These are phyloP conservation scores for Sisyra nigra DNA, from an alignment of 2,888 invertebrate species.

Conservation along the genomic window DNA sequence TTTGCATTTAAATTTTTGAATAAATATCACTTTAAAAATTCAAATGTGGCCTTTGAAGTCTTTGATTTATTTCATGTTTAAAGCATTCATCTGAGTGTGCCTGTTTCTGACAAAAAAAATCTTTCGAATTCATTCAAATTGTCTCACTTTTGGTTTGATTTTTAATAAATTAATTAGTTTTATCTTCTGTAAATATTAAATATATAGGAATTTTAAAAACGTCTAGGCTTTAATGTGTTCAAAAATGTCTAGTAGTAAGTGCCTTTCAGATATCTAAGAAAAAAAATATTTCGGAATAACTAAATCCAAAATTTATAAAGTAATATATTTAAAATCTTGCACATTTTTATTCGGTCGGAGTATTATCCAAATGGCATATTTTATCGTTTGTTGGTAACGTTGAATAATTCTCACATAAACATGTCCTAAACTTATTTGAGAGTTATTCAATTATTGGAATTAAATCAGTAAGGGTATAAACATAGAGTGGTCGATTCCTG, in stretches of 20 bases:
- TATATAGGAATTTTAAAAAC: slow-evolving; percentile 19
- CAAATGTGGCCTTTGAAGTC: slow-evolving; percentile 19
- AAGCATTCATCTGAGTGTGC: slow-evolving; percentile 7
- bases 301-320: neutral
- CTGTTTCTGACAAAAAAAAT: slow-evolving; percentile 1
- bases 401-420: no score
- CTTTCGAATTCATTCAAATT: neutral
- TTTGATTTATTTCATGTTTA: slow-evolving; percentile 12
- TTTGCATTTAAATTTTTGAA: neutral
- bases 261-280: slow-evolving; percentile 57
- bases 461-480: no score
- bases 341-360: neutral
- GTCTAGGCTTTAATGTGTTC: slow-evolving; percentile 59
- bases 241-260: slow-evolving; percentile 62
- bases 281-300: slow-evolving; percentile 1
- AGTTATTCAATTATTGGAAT: no score
- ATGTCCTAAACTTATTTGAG: no score
- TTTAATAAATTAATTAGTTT: neutral
- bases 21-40: slow-evolving; percentile 9
- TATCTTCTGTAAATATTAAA: neutral
- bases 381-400: no score
- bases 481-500: no score
- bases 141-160: slow-evolving; percentile 5
- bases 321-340: neutral
- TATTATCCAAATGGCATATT: neutral